Evolutionary conservation across 2,797 vertebrate species (phyloP), one percentile per base, ranked within the genome.

Genomic region (Cossypha caffra): DNA sequence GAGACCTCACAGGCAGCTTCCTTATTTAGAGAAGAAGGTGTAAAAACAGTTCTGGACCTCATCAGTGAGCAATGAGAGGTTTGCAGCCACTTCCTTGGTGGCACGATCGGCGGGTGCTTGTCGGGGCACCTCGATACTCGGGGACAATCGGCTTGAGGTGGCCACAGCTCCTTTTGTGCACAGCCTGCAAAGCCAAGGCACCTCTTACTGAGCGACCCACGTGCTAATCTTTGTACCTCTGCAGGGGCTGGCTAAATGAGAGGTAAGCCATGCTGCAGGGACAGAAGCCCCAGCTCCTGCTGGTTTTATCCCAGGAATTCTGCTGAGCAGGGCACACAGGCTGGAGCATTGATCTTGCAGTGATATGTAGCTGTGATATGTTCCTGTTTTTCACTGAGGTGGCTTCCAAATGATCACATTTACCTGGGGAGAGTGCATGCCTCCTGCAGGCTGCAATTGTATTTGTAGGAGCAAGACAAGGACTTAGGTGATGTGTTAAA

Each of bases 21-120:
- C 98, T 99, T 99, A 99, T 99, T 99, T 99, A 99, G 98, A 98
- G 95, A 97, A 91, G 98, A 98, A 98, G 98, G 98, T 98, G 98
- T 98, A 98, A 98, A 98, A 98, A 98, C 97, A 97, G 98, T 96
- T 94, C 95, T 78, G 98, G 97, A 97, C 97, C 95, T 99, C 98
- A 99, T 97, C 97, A 97, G 98, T 62, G 95, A 98, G 98, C 97
- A 98, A 98, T 98, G 98, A 97, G 92, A 97, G 91, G 96, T 97
- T 95, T 96, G 97, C 97, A 91, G 93, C 86, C 93, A 90, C 96
- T 98, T 97, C 97, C 97, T 97, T 89, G 95, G 91, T 95, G 94
- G 86, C 91, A 90, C 47, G 69, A 92, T 97, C 67, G 17, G 94
- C 62, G 95, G 92, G 93, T 96, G 97, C 95, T 86, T 80, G 4